Base-by-base conservation (phyloP, 2,888 invertebrate species). In the Epinotia nisella region DNA sequence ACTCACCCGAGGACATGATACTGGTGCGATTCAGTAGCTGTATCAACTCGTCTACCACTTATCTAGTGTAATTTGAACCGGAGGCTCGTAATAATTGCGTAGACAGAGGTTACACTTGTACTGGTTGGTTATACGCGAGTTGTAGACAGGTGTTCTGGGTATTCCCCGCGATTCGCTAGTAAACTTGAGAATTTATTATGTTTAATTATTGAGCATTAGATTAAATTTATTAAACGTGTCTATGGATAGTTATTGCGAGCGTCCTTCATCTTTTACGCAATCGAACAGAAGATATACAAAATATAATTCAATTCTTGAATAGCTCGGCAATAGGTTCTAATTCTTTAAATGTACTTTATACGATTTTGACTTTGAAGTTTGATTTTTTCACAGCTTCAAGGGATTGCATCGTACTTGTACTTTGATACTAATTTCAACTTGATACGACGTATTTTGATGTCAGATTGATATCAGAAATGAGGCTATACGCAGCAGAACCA, bases 151-250 rank as follows among this genome's bases (percentile, higher is more conserved):
- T 49, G 5, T 49, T 5, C 5, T 49, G 49, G n/a, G 7, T 49
- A n/a, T 5, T 35, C 15, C n/a, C 0, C n/a, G 61, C 61, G 21
- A 61, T 39, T 59, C 35, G 45, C 58, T 24, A 72, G 49, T 73
- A 69, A 69, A 69, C 73, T 73, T 64, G 69, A 29, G n/a, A 59
- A 69, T 73, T 73, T 73, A 73, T 69, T 58, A 58, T 59, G 64
- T 73, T 73, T 73, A 69, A 73, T 73, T 73, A 73, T 64, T 39
- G 21, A 59, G 41, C 41, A 51, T 64, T 64, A 64, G 17, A 24
- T 53, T 58, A n/a, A 72, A 58, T 64, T 72, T 72, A 67, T 72
- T 62, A 45, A 19, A 29, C 60, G 41, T 49, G 39, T 10, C 17
- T 41, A 41, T 49, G 49, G 59, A 58, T 66, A 39, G 39, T 53